A percentile compares a stretch with the other conserved stretches of the same genome.
These are phyloP conservation scores for Tamandua tetradactyla DNA, from an alignment of 2,797 vertebrate genomes.

Conservation along the genomic window DNA sequence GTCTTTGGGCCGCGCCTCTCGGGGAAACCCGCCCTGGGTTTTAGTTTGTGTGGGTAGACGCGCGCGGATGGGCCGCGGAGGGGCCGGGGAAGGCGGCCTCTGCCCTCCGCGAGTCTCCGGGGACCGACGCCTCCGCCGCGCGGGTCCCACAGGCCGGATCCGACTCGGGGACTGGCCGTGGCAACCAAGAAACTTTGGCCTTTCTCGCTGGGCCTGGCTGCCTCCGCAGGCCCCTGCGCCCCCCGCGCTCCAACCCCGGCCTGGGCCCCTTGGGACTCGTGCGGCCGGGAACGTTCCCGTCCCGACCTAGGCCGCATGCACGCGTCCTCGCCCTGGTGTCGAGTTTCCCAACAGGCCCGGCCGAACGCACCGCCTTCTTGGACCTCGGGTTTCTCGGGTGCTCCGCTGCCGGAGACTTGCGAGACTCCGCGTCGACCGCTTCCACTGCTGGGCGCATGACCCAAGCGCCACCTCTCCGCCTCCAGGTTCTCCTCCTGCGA, in stretches of 20 bases:
- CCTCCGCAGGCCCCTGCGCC: not conserved
- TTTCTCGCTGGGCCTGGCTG: rapidly evolving
- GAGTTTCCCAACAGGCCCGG: not conserved
- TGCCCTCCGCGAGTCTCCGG: not conserved
- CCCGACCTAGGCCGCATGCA: not conserved
- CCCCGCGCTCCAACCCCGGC: not conserved
- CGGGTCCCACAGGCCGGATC: not conserved
- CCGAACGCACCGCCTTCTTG: not conserved
- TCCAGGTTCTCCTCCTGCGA: not conserved
- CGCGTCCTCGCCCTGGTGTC: not conserved
- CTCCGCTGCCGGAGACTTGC: rapidly evolving
- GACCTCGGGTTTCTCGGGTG: not conserved
- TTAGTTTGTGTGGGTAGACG: rapidly evolving
- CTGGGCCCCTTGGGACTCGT: not conserved
- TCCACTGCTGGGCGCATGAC: rapidly evolving
- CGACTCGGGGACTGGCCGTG: rapidly evolving
- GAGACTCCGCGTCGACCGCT: not conserved
- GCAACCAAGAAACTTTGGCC: not conserved
- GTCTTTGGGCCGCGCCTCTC: not conserved
- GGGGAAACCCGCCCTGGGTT: not conserved
- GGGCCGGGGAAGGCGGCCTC: not conserved
- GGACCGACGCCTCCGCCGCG: not conserved
- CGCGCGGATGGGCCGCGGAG: rapidly evolving
- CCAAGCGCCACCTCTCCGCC: not conserved
- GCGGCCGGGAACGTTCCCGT: rapidly evolving